Percentiles rank a stretch among this genome's conserved stretches.
These are phyloP conservation scores for Hystrix cristata DNA, from an alignment of 2,113 vertebrate species.

Conservation along the genomic window DNA sequence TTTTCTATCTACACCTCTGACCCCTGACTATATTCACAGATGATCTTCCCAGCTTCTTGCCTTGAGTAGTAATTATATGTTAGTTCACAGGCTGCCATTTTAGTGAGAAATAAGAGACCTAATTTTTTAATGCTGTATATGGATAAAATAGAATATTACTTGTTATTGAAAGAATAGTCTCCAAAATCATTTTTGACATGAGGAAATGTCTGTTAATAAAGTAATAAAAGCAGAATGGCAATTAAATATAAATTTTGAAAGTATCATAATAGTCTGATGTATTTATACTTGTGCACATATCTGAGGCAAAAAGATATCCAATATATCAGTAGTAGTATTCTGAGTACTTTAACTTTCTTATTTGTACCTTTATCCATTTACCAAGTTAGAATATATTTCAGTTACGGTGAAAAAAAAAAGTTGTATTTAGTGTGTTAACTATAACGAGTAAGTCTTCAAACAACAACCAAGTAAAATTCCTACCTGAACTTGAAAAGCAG, in stretches of 20 bases:
- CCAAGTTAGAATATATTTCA: slow-evolving; percentile 11
- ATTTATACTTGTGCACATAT: neutral
- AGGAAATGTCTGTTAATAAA: neutral
- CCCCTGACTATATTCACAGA: neutral
- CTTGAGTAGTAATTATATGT: neutral
- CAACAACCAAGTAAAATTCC: slow-evolving; percentile 4
- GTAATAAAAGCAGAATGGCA: neutral
- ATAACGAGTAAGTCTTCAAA: neutral
- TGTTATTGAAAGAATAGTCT: neutral
- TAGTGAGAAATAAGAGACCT: neutral
- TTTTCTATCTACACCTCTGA: neutral
- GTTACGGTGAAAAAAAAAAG: neutral
- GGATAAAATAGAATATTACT: neutral
- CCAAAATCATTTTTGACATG: neutral
- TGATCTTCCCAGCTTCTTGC: neutral
- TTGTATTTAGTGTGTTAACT: neutral
- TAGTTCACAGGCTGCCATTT: neutral
- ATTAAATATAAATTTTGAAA: neutral
- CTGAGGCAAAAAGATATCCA: neutral
- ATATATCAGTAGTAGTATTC: neutral
- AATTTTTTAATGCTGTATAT: neutral
- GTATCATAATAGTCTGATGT: neutral
- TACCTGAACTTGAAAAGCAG: slow-evolving; percentile 3
- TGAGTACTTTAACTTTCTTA: neutral
- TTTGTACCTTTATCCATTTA: neutral